These are phyloP conservation scores for Falcaria lacertinaria DNA, from an alignment of 2,888 invertebrate genomes.

Conservation along the genomic window DNA sequence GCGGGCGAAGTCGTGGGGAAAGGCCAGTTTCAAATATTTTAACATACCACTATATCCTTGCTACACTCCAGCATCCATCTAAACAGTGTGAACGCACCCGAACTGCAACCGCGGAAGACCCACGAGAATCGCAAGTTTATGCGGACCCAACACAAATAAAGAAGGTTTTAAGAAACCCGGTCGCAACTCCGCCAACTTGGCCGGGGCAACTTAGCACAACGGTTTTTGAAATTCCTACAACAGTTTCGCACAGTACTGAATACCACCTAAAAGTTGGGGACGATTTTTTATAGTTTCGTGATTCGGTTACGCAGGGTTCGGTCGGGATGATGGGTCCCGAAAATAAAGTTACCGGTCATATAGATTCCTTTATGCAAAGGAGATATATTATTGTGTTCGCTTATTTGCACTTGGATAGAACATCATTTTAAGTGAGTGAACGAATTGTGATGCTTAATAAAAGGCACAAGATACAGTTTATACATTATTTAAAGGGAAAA, in stretches of 20 bases:
- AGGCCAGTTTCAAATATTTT: no score
- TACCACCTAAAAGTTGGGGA: background rate
- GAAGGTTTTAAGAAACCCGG: constrained; percentile 40
- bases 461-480: no score
- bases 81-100: constrained; percentile 18
- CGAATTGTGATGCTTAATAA: no score
- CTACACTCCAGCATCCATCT: constrained; percentile 4
- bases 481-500: no score
- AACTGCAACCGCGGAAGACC: constrained; percentile 19
- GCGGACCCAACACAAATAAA: constrained; percentile 47
- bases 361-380: background rate
- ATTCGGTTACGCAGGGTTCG: background rate
- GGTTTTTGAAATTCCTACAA: constrained; percentile 21
- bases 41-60: no score
- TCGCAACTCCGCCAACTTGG: constrained; percentile 26
- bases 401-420: background rate
- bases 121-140: constrained; percentile 48
- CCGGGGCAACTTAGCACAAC: constrained; percentile 18
- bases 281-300: background rate
- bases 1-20: no score
- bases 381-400: background rate
- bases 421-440: no score
- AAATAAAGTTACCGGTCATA: background rate
- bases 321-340: background rate
- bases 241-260: background rate